phyloP scores from a whole-genome alignment of 2,888 invertebrate genomes.

The Drosophila neutralis region DNA sequence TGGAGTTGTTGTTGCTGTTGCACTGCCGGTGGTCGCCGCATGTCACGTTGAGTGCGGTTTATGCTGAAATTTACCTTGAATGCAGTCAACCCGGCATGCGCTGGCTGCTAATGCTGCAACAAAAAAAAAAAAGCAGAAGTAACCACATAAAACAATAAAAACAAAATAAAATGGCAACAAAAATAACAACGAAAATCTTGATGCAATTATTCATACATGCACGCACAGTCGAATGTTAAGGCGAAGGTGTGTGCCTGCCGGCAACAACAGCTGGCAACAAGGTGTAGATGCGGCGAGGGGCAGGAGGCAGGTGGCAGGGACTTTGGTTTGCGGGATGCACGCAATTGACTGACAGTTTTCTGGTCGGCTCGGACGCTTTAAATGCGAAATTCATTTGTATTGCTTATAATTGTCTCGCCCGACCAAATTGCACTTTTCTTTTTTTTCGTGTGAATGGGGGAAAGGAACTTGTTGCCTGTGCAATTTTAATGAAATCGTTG shows the following conservation, averaged over 20 bases:
- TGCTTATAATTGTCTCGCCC: constrained; percentile 82
- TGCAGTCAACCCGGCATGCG: constrained; percentile 25
- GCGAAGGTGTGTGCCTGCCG: constrained; percentile 68
- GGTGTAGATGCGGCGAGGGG: not conserved
- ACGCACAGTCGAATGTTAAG: constrained; percentile 49
- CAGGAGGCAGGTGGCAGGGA: not conserved
- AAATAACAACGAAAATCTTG: constrained; percentile 67
- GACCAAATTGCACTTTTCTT: constrained; percentile 67
- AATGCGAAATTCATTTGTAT: constrained; percentile 82
- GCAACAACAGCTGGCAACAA: constrained; percentile 67
- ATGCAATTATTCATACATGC: constrained; percentile 79
- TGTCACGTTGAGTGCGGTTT: constrained; percentile 74
- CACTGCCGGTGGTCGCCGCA: constrained; percentile 72
- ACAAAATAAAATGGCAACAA: constrained; percentile 43
- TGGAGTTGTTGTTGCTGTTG: constrained; percentile 29
- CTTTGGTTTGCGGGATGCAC: constrained; percentile 7
- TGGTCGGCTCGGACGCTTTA: constrained; percentile 42
- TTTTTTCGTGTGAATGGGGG: constrained; percentile 23
- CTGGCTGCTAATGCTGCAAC: constrained; percentile 58
- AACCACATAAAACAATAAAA: constrained; percentile 39
- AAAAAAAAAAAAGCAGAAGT: constrained; percentile 41
- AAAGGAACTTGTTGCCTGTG: constrained; percentile 60
- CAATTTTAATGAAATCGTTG: constrained; percentile 81
- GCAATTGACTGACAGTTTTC: constrained; percentile 68
- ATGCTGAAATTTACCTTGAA: constrained; percentile 77